Evolutionary conservation across 2,888 invertebrate species (phyloP), one percentile per base, ranked within the genome.

Genomic region (Lithosia quadra): DNA sequence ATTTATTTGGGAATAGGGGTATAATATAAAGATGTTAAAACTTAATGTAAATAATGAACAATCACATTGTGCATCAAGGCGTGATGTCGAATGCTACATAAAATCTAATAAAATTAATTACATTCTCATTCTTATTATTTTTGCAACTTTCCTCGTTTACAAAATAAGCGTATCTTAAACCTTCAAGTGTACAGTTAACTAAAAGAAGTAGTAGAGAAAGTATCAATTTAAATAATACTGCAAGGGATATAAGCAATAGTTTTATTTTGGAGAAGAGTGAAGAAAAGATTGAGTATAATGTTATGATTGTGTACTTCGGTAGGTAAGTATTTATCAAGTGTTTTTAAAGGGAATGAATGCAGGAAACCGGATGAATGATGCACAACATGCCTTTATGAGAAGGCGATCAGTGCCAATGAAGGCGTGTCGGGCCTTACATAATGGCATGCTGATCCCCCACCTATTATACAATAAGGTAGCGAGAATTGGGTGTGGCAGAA

Each of bases 381-480:
- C 49, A 49, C 8, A 3, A 49, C n/a, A n/a, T 49, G 49, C 49
- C n/a, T 49, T 49, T 49, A 49, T n/a, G 49, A 49, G 49, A 2
- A 8, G 49, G 49, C 49, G 49, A 49, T 49, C 49, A 49, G 49
- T n/a, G n/a, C 49, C n/a, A 9, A 49, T 49, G n/a, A n/a, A n/a
- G 49, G 49, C 49, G 49, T 49, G 49, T 18, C n/a, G 8, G n/a
- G 49, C 49, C 49, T n/a, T 49, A n/a, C 49, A n/a, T 49, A 49
- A 49, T 49, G 9, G 49, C n/a, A 8, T 49, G 49, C 49, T 49
- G 49, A n/a, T n/a, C n/a, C n/a, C 49, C n/a, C 18, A 18, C 49
- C n/a, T 49, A 49, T n/a, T n/a, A n/a, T 49, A 49, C n/a, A 49
- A 49, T 49, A 49, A 49, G 49, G n/a, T 49, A 8, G 49, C 49